Percentiles rank a stretch among this genome's conserved stretches.
phyloP scores from a whole-genome alignment of 2,113 vertebrate species.

The Spilogale gracilis region DNA sequence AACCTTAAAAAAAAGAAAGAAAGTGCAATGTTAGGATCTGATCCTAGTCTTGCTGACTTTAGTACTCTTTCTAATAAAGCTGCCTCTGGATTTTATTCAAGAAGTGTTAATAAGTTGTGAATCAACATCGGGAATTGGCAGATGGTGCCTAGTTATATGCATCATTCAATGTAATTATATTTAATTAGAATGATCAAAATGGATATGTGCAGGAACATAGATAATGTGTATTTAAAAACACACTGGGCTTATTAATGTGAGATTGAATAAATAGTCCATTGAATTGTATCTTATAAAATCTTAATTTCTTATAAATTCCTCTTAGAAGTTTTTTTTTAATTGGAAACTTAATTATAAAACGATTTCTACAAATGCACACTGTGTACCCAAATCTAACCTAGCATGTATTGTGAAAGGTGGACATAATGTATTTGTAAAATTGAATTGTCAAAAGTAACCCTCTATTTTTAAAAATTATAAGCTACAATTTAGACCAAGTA shows the following conservation, averaged over 20 bases:
- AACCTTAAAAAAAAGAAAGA: not conserved
- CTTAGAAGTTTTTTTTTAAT: not conserved
- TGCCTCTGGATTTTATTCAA: constrained; percentile 47
- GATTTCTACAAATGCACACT: not conserved
- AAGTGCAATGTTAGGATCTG: not conserved
- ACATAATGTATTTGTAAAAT: constrained; percentile 24
- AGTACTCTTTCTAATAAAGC: not conserved
- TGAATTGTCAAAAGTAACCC: not conserved
- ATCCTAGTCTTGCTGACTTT: constrained; percentile 14
- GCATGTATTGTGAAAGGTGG: not conserved
- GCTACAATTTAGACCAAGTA: not conserved
- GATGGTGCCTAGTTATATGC: constrained; percentile 48
- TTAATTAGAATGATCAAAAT: constrained; percentile 71
- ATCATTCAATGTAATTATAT: constrained; percentile 61
- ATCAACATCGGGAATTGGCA: constrained; percentile 66
- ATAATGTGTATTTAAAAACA: constrained; percentile 54
- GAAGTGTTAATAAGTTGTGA: constrained; percentile 43
- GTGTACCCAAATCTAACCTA: not conserved
- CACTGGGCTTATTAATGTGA: constrained; percentile 15
- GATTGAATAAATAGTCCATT: not conserved
- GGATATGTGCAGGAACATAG: not conserved
- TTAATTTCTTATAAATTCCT: not conserved
- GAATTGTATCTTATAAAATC: constrained; percentile 25
- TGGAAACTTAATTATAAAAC: not conserved
- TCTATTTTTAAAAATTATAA: constrained; percentile 25